Conservation (phyloP, 2,888 invertebrate species). For the Timandra comae region DNA sequence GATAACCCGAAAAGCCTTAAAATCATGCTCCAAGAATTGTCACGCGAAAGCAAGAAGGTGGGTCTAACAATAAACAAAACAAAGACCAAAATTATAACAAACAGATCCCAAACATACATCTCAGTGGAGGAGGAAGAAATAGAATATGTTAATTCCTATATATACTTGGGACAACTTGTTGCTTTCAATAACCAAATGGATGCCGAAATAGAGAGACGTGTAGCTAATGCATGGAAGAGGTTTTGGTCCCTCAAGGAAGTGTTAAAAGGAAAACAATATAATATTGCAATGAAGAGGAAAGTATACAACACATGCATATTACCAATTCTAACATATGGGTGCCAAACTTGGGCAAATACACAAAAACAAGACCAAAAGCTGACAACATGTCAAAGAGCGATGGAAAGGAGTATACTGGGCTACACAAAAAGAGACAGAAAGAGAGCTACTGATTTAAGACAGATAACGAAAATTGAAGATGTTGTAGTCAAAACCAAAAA, state of each 20-base stretch:
- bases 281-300: conserved; percentile 4
- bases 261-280: conserved; percentile 6
- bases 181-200: conserved; percentile 8
- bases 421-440: too few species aligned
- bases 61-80: conserved; percentile 9
- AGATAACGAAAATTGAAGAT: too few species aligned
- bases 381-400: neutral
- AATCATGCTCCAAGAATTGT: conserved; percentile 6
- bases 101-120: conserved; percentile 5
- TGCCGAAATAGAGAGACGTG: conserved; percentile 7
- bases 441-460: neutral
- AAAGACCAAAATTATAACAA: too few species aligned
- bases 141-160: too few species aligned
- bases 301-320: conserved; percentile 1
- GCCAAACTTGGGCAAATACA: conserved; percentile 1
- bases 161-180: conserved; percentile 5
- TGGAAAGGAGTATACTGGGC: conserved; percentile 2
- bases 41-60: conserved; percentile 4
- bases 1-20: conserved; percentile 6
- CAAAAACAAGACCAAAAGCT: neutral
- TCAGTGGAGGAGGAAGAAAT: conserved; percentile 1
- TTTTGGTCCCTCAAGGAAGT: conserved; percentile 8
- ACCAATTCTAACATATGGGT: too few species aligned
- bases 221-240: too few species aligned
- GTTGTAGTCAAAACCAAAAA: too few species aligned